Evolutionary conservation across 2,113 vertebrate species (phyloP).

Genomic region (Tamias sibiricus): DNA sequence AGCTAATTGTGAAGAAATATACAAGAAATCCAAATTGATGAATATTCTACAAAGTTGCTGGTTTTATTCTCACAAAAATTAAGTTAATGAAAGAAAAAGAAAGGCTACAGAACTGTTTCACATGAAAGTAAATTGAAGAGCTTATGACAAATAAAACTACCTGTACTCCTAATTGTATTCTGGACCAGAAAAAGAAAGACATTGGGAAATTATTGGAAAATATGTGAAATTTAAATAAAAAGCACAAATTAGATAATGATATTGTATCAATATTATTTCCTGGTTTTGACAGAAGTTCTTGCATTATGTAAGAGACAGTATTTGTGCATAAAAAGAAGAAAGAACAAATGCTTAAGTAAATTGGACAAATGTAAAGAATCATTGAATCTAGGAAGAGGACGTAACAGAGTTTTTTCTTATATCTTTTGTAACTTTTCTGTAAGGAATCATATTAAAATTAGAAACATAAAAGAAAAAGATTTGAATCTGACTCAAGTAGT

Average conservation of each 20-base stretch:
- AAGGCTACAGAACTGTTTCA: neutral
- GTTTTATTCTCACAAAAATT: neutral
- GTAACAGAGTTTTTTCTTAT: neutral
- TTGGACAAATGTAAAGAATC: neutral
- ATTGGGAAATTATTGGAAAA: neutral
- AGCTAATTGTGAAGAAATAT: neutral
- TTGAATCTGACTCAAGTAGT: neutral
- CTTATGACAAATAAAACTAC: neutral
- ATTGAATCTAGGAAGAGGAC: neutral
- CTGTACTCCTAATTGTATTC: neutral
- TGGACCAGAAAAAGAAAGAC: too few species aligned
- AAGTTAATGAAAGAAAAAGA: slow-evolving; percentile 9
- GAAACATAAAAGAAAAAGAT: neutral
- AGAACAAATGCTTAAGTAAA: neutral
- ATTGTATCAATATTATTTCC: neutral
- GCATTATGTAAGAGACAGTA: neutral
- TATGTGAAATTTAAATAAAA: neutral
- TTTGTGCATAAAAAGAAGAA: neutral
- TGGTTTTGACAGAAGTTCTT: slow-evolving; percentile 3
- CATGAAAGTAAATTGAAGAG: neutral
- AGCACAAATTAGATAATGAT: neutral
- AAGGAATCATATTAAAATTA: slow-evolving; percentile 16
- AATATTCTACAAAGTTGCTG: neutral
- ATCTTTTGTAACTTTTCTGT: neutral
- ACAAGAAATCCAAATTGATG: slow-evolving; percentile 23